A percentile compares a stretch with the other conserved stretches of the same genome.
These are phyloP conservation scores for Heterochromis multidens DNA, from an alignment of 2,113 vertebrate species.

Conservation along the genomic window DNA sequence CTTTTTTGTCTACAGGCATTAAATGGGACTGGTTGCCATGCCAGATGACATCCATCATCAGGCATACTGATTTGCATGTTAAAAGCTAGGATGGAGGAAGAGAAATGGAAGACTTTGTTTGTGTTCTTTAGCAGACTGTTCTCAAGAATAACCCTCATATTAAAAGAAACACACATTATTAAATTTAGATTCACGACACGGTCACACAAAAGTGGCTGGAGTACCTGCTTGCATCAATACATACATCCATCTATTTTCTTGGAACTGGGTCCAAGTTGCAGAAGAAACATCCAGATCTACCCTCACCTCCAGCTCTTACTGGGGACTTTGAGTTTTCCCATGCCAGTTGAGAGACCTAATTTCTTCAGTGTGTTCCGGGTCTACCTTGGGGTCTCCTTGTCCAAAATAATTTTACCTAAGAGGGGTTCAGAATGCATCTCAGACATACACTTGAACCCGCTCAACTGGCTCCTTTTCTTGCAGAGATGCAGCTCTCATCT, in stretches of 20 bases:
- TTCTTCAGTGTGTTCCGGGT: neutral
- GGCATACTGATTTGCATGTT: conserved; percentile 16
- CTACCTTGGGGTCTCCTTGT: neutral
- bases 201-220: neutral
- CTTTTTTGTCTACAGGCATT: conserved; percentile 24
- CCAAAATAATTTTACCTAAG: neutral
- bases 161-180: neutral
- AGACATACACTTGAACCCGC: neutral
- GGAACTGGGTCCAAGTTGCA: neutral
- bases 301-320: neutral
- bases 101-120: neutral
- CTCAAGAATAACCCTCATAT: neutral
- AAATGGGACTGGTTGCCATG: conserved; percentile 1
- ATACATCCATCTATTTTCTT: neutral
- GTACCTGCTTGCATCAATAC: neutral
- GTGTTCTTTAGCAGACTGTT: neutral
- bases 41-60: conserved; percentile 41
- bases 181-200: neutral
- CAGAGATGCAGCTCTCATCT: neutral
- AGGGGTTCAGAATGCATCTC: neutral
- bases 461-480: neutral
- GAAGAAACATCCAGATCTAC: neutral
- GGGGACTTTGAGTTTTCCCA: neutral
- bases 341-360: neutral
- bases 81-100: neutral